These are phyloP conservation scores for Adelosebastes latens DNA, from an alignment of 2,797 vertebrate genomes.

Conservation along the genomic window DNA sequence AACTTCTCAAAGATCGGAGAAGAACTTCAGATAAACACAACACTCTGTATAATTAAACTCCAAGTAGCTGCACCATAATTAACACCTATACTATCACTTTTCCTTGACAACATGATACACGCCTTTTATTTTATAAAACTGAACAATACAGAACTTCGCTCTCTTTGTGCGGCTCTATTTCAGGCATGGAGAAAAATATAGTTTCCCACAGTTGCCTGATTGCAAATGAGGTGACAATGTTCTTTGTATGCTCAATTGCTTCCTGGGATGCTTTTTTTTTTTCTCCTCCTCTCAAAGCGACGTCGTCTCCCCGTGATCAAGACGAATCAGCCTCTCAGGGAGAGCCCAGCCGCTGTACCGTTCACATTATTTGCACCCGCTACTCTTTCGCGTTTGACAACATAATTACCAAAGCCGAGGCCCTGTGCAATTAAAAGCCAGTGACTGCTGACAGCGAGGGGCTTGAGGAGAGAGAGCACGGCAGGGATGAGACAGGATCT, in stretches of 20 bases:
- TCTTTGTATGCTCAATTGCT: slow-evolving; percentile 67
- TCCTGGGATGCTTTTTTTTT: slow-evolving; percentile 32
- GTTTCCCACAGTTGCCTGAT: slow-evolving; percentile 48
- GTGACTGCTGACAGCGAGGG: slow-evolving; percentile 53
- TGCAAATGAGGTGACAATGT: slow-evolving; percentile 66
- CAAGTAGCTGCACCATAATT: slow-evolving; percentile 32
- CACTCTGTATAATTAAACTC: slow-evolving; percentile 47
- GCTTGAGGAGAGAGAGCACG: slow-evolving; percentile 5
- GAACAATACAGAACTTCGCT: slow-evolving; percentile 6
- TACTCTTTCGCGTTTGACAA: slow-evolving; percentile 66
- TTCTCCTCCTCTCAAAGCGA: slow-evolving; percentile 4
- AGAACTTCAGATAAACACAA: slow-evolving; percentile 40
- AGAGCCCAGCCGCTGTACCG: slow-evolving; percentile 24
- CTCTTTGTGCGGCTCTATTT: slow-evolving; percentile 38
- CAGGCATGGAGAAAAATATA: slow-evolving; percentile 28
- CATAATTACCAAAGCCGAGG: slow-evolving; percentile 71
- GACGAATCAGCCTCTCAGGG: slow-evolving; percentile 50
- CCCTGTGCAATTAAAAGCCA: slow-evolving; percentile 75
- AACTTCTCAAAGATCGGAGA: slow-evolving; percentile 36
- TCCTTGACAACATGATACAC: slow-evolving; percentile 35
- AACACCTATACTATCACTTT: slow-evolving; percentile 28
- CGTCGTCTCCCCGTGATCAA: slow-evolving; percentile 42
- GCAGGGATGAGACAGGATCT: slow-evolving; percentile 42
- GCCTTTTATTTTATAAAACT: slow-evolving; percentile 38
- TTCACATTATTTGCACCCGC: slow-evolving; percentile 58